Conservation (phyloP, 2,113 vertebrate species). For the Tychaedon coryphoeus region DNA sequence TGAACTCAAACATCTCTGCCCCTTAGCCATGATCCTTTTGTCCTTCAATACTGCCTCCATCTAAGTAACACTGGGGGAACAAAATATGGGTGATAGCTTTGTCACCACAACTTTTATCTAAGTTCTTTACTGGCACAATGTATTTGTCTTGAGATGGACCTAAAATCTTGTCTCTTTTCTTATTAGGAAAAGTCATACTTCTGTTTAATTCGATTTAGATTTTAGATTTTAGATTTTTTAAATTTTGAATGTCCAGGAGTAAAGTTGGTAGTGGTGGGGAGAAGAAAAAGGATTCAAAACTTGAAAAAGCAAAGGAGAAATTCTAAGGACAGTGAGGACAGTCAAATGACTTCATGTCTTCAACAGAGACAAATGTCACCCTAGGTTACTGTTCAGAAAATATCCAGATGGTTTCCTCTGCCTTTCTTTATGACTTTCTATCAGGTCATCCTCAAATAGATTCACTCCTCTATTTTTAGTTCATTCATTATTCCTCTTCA, state of each 20-base stretch:
- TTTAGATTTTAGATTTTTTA: too few species aligned
- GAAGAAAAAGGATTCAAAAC: neutral
- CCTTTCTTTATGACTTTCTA: slow-evolving; percentile 35
- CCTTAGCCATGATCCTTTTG: neutral
- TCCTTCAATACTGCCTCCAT: neutral
- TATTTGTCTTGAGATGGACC: neutral
- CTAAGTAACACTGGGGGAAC: neutral
- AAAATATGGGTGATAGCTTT: neutral
- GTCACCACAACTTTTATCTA: neutral
- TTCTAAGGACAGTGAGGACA: neutral
- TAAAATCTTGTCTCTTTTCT: neutral
- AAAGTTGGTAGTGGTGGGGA: neutral
- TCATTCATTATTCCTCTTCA: slow-evolving; percentile 50
- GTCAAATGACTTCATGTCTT: neutral
- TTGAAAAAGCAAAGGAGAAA: neutral
- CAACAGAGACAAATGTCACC: neutral
- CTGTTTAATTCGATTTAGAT: neutral
- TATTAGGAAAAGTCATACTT: neutral
- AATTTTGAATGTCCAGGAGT: neutral
- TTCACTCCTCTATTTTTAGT: slow-evolving; percentile 55
- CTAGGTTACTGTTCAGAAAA: slow-evolving; percentile 34
- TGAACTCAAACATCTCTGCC: neutral
- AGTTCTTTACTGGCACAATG: neutral
- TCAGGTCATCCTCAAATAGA: slow-evolving; percentile 55
- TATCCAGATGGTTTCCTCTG: slow-evolving; percentile 33